Conservation (phyloP, 2,113 vertebrate genomes). For the Planiliza haematocheilus region DNA sequence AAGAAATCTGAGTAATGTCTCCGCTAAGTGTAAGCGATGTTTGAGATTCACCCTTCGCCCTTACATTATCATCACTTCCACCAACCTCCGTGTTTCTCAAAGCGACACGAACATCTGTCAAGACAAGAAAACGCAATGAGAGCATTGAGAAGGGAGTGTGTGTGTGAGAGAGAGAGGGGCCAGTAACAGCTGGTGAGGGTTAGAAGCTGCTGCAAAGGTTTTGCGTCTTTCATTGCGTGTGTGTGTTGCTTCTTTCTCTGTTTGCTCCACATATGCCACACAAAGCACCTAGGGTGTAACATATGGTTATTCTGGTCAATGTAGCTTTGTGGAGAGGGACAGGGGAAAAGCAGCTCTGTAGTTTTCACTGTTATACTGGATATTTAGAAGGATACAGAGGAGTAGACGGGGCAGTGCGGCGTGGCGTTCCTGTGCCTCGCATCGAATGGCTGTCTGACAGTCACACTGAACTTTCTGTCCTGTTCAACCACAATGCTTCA, state of each 20-base stretch:
- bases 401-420: conserved; percentile 16
- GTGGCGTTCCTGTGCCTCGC: conserved; percentile 36
- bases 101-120: conserved; percentile 60
- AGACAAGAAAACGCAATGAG: conserved; percentile 33
- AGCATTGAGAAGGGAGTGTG: neutral
- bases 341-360: conserved; percentile 8
- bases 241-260: conserved; percentile 27
- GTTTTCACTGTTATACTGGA: too few relatives aligned
- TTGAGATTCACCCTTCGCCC: conserved; percentile 22
- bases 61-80: conserved; percentile 31
- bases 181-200: conserved; percentile 59
- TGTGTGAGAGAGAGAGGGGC: too few relatives aligned
- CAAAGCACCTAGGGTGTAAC: conserved; percentile 62
- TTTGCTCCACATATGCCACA: conserved; percentile 47
- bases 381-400: conserved; percentile 20
- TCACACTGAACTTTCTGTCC: conserved; percentile 66
- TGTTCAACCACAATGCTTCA: conserved; percentile 49
- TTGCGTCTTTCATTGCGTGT: conserved; percentile 30
- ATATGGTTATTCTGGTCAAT: conserved; percentile 55
- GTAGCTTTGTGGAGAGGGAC: conserved; percentile 33
- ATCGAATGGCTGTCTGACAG: conserved; percentile 62
- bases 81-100: conserved; percentile 44
- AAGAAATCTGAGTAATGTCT: conserved; percentile 1
- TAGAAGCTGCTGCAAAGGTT: conserved; percentile 41
- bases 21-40: conserved; percentile 12